Conservation (phyloP, 2,797 vertebrate genomes). For the Tiaroga cobitis region DNA sequence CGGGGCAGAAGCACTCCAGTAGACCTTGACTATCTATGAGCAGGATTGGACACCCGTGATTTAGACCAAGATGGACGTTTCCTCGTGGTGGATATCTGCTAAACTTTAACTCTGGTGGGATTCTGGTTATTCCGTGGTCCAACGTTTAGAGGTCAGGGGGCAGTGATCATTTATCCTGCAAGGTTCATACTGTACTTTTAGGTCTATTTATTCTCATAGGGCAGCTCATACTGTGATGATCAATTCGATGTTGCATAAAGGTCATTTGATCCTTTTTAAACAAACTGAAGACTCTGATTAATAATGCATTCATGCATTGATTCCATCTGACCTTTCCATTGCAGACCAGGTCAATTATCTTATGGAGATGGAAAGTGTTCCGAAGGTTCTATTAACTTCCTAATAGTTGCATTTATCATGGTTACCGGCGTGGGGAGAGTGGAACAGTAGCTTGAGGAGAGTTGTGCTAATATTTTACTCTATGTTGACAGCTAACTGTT, state of each 20-base stretch:
- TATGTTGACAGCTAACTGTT: slow-evolving; percentile 55
- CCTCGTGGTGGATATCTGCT: slow-evolving; percentile 15
- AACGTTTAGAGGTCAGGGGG: slow-evolving; percentile 36
- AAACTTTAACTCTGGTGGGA: background rate
- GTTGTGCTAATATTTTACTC: slow-evolving; percentile 45
- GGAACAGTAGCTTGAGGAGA: slow-evolving; percentile 26
- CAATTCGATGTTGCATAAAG: slow-evolving; percentile 73
- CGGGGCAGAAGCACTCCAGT: too few species aligned
- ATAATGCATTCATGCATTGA: slow-evolving; percentile 74
- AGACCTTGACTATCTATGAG: background rate
- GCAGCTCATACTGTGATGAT: slow-evolving; percentile 62
- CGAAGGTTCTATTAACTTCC: slow-evolving; percentile 61
- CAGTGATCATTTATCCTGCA: slow-evolving; percentile 31
- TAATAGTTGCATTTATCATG: slow-evolving; percentile 66
- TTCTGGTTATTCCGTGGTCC: background rate
- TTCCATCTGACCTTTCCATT: slow-evolving; percentile 73
- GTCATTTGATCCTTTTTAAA: slow-evolving; percentile 75
- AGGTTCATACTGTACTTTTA: slow-evolving; percentile 33
- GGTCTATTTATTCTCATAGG: slow-evolving; percentile 52
- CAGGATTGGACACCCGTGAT: background rate
- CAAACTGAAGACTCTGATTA: slow-evolving; percentile 71
- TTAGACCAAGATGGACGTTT: background rate
- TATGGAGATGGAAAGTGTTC: slow-evolving; percentile 60
- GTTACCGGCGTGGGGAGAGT: slow-evolving; percentile 51
- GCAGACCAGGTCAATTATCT: slow-evolving; percentile 70